Percentiles rank a stretch among this genome's conserved stretches.
phyloP scores from a whole-genome alignment of 2,888 invertebrate genomes.

The Mythimna pallens region DNA sequence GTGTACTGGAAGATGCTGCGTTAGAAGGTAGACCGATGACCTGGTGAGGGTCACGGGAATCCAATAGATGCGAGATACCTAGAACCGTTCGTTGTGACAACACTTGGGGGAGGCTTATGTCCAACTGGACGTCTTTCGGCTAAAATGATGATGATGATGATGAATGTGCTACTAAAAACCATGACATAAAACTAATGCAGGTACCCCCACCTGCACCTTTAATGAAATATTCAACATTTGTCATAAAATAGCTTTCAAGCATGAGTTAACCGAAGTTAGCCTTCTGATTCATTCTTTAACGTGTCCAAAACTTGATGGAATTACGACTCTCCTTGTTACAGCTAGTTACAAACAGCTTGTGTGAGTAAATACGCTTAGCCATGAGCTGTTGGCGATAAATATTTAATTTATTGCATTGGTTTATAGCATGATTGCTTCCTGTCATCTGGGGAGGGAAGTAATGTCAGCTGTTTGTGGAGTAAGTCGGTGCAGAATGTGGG shows the following conservation, averaged over 20 bases:
- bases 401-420: slow-evolving; percentile 48
- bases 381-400: slow-evolving; percentile 52
- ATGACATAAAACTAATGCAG: too few relatives aligned
- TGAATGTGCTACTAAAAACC: too few relatives aligned
- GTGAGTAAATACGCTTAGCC: slow-evolving; percentile 51
- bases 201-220: too few relatives aligned
- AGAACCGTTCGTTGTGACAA: too few relatives aligned
- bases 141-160: too few relatives aligned
- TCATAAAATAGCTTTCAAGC: background rate
- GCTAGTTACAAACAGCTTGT: slow-evolving; percentile 42
- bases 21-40: too few relatives aligned
- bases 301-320: slow-evolving; percentile 29
- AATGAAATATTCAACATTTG: too few relatives aligned
- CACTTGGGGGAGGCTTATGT: too few relatives aligned
- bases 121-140: too few relatives aligned
- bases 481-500: slow-evolving; percentile 10
- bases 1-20: too few relatives aligned
- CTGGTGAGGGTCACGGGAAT: too few relatives aligned
- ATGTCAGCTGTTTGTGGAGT: slow-evolving; percentile 6
- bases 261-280: background rate
- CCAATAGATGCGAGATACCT: too few relatives aligned
- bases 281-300: slow-evolving; percentile 7
- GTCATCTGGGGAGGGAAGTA: slow-evolving; percentile 2
- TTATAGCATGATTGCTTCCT: slow-evolving; percentile 37
- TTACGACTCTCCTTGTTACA: slow-evolving; percentile 50